Conservation (phyloP, 2,888 invertebrate genomes). For the Stenchaetothrips biformis region DNA sequence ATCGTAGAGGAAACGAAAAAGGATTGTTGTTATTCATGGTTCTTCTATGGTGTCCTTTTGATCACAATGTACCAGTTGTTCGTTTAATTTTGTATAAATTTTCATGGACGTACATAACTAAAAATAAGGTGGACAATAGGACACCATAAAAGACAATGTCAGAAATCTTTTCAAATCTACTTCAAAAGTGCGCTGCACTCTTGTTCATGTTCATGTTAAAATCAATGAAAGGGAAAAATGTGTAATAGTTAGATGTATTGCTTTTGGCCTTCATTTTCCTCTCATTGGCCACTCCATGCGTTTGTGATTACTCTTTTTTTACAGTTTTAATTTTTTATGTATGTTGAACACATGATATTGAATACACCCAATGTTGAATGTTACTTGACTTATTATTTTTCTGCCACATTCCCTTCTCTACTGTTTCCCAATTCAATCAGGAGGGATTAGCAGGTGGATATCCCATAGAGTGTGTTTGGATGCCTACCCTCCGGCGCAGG, state of each 20-base stretch:
- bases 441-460: too few relatives aligned
- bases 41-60: not conserved
- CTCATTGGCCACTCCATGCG: slow-evolving; percentile 19
- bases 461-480: too few relatives aligned
- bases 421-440: too few relatives aligned
- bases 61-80: not conserved
- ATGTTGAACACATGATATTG: slow-evolving; percentile 21
- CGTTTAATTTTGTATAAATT: not conserved
- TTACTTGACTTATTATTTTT: not conserved
- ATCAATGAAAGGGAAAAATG: not conserved
- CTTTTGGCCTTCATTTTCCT: slow-evolving; percentile 16
- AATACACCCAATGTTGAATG: slow-evolving; percentile 23
- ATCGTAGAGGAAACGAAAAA: slow-evolving; percentile 16
- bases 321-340: slow-evolving; percentile 24
- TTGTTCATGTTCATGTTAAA: not conserved
- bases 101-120: not conserved
- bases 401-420: too few relatives aligned
- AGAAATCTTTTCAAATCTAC: not conserved
- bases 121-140: not conserved
- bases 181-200: not conserved
- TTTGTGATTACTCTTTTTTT: slow-evolving; percentile 25
- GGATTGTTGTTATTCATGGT: slow-evolving; percentile 11
- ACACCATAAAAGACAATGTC: not conserved
- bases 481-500: too few relatives aligned
- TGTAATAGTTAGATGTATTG: slow-evolving; percentile 13